Evolutionary conservation across 1,140 invertebrate species (phyloP).

Genomic region (Daktulosphaira vitifoliae): DNA sequence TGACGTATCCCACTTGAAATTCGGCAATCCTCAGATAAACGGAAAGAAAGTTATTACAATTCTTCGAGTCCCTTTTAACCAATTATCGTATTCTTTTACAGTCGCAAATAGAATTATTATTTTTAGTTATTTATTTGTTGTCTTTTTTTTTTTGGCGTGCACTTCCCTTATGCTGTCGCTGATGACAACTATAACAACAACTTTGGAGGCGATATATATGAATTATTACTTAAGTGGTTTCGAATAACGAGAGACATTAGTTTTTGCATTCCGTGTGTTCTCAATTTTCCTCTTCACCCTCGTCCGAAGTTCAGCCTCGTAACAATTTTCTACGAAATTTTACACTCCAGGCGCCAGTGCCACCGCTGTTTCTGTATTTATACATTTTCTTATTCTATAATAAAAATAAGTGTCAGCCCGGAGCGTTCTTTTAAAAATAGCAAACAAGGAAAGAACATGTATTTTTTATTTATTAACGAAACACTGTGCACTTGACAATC

Average conservation of each 20-base stretch:
- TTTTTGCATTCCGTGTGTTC: neutral
- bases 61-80: constrained; percentile 27
- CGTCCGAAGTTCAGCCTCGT: neutral
- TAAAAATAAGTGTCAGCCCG: constrained; percentile 26
- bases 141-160: neutral
- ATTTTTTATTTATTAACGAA: too few species aligned
- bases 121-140: neutral
- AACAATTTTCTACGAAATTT: constrained; percentile 14
- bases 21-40: neutral
- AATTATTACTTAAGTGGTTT: constrained; percentile 32
- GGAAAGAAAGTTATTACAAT: constrained; percentile 31
- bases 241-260: constrained; percentile 28
- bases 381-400: neutral
- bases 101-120: constrained; percentile 30
- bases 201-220: constrained; percentile 19
- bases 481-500: too few species aligned
- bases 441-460: neutral
- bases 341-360: constrained; percentile 26
- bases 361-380: constrained; percentile 14
- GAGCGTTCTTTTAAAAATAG: neutral
- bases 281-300: neutral
- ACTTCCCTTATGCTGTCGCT: neutral
- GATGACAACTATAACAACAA: neutral
- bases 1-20: constrained; percentile 9
- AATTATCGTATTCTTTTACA: constrained; percentile 33